Percentiles rank a stretch among this genome's conserved stretches.
phyloP scores from a whole-genome alignment of 1,140 invertebrate species.

The Psilanteris sp. region DNA sequence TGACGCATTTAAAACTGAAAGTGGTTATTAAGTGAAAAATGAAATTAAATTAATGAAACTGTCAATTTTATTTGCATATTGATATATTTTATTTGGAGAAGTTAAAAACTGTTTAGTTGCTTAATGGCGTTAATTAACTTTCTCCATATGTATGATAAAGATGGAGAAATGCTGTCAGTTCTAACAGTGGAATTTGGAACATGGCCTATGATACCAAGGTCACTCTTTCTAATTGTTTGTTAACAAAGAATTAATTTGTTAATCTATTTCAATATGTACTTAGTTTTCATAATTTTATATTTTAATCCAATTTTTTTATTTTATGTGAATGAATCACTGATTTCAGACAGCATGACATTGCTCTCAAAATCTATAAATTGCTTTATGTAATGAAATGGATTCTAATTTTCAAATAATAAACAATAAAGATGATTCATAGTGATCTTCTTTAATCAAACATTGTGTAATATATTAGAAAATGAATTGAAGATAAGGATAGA shows the following conservation, averaged over 20 bases:
- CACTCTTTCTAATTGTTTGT: constrained; percentile 37
- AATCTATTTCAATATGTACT: not conserved
- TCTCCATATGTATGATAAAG: constrained; percentile 55
- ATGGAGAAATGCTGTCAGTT: constrained; percentile 56
- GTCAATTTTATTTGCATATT: constrained; percentile 2
- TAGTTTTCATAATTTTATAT: no score
- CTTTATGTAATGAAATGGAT: constrained; percentile 4
- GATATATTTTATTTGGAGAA: no score
- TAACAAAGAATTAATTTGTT: constrained; percentile 18
- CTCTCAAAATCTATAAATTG: not conserved
- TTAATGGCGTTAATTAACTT: constrained; percentile 20
- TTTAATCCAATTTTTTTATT: no score
- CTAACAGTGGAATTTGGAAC: constrained; percentile 62
- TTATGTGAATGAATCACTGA: no score
- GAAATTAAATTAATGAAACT: no score
- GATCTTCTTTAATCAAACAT: not conserved
- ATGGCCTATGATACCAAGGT: constrained; percentile 53
- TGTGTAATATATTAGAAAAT: no score
- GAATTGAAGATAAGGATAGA: no score
- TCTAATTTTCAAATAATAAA: constrained; percentile 14
- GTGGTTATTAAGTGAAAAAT: no score
- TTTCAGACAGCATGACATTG: not conserved
- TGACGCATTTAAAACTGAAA: no score
- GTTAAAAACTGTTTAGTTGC: no score
- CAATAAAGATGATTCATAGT: constrained; percentile 11